Evolutionary conservation across 2,888 invertebrate genomes (phyloP).

Genomic region (Leptopilina syphax): DNA sequence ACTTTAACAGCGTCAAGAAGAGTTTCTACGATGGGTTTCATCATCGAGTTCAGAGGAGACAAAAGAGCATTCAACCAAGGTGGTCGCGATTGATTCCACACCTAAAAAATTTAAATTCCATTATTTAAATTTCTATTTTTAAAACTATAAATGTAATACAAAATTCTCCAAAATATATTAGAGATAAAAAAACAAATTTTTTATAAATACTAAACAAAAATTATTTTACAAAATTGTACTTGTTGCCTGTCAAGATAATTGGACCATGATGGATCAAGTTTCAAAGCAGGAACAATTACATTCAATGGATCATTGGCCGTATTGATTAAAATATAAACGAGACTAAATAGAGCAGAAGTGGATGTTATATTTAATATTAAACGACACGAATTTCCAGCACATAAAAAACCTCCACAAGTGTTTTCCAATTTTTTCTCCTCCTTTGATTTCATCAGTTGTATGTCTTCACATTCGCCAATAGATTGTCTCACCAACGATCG

Average conservation of each 20-base stretch:
- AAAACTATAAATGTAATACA: no score
- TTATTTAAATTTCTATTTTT: background rate
- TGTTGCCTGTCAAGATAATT: slow-evolving; percentile 87
- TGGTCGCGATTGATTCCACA: slow-evolving; percentile 89
- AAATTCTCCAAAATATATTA: no score
- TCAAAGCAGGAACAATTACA: slow-evolving; percentile 82
- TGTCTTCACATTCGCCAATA: slow-evolving; percentile 44
- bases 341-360: slow-evolving; percentile 81
- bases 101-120: slow-evolving; percentile 76
- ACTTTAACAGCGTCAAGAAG: slow-evolving; percentile 82
- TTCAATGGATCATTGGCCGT: slow-evolving; percentile 80
- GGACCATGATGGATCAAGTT: slow-evolving; percentile 83
- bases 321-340: slow-evolving; percentile 82
- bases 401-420: slow-evolving; percentile 84
- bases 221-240: slow-evolving; percentile 73
- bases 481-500: slow-evolving; percentile 60
- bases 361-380: slow-evolving; percentile 71
- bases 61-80: slow-evolving; percentile 87
- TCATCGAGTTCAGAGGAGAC: slow-evolving; percentile 81
- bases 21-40: slow-evolving; percentile 83
- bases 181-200: no score
- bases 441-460: slow-evolving; percentile 15
- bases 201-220: no score
- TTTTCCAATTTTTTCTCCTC: slow-evolving; percentile 62
- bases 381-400: slow-evolving; percentile 83